Conservation (phyloP, 2,797 vertebrate genomes). For the Aviceda cuculoides region DNA sequence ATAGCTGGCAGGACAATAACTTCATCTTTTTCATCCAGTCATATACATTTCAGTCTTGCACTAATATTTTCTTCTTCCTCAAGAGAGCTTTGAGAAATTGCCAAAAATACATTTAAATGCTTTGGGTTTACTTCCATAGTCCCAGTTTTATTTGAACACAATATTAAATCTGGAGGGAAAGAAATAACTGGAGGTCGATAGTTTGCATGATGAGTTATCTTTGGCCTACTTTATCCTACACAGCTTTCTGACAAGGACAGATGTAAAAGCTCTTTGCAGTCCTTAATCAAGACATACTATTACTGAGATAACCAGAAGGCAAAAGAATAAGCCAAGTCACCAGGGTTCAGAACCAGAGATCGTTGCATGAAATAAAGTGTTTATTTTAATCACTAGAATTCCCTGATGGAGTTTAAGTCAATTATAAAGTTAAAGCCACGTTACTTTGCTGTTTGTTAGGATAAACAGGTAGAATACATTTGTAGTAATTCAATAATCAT, state of each 20-base stretch:
- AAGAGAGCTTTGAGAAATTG: neutral
- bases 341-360: neutral
- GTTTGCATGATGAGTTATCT: neutral
- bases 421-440: neutral
- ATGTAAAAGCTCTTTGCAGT: constrained; percentile 23
- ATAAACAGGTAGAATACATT: neutral
- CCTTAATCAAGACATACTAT: constrained; percentile 38
- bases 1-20: neutral
- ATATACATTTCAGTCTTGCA: neutral
- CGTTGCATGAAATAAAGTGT: constrained; percentile 7
- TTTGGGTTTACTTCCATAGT: neutral
- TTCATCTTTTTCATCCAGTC: neutral
- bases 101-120: neutral
- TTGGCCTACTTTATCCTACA: constrained; percentile 15
- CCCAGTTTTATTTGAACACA: neutral
- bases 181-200: neutral
- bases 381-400: constrained; percentile 6
- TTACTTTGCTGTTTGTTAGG: neutral
- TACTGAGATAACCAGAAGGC: constrained; percentile 21
- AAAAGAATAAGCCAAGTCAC: constrained; percentile 13
- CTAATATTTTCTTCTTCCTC: neutral
- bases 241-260: constrained; percentile 12
- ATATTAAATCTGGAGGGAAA: neutral
- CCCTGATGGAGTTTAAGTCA: neutral
- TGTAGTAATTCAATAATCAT: neutral